Percentiles rank a stretch among this genome's conserved stretches.
Evolutionary conservation across 2,797 vertebrate genomes (phyloP).

Genomic region (Gymnothorax javanicus): DNA sequence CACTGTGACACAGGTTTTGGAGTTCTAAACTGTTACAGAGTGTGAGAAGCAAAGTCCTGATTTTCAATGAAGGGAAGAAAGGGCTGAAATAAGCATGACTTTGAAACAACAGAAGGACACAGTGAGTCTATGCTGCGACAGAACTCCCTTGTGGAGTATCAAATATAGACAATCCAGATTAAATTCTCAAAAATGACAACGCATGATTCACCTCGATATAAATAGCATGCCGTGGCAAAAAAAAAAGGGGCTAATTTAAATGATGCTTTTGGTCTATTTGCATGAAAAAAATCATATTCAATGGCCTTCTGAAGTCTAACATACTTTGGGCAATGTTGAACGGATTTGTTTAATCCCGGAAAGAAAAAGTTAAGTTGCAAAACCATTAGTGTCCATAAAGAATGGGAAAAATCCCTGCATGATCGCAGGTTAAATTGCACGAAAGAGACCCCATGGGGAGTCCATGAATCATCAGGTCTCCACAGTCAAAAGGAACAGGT

Average conservation of each 20-base stretch:
- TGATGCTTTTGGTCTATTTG: constrained; percentile 19
- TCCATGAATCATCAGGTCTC: constrained; percentile 36
- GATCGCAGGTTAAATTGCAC: constrained; percentile 18
- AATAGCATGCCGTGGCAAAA: constrained; percentile 6
- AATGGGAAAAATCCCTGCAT: constrained; percentile 8
- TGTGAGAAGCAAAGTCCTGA: background rate
- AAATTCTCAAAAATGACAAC: background rate
- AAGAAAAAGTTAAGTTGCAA: background rate
- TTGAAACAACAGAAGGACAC: background rate
- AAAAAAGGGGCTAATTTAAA: background rate
- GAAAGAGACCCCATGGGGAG: constrained; percentile 34
- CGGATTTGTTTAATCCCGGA: background rate
- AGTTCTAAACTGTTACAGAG: background rate
- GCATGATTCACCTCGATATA: background rate
- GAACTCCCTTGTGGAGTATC: background rate
- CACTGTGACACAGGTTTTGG: background rate
- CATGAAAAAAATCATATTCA: background rate
- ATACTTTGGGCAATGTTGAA: background rate
- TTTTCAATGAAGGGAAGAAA: constrained; percentile 2
- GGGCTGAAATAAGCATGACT: background rate
- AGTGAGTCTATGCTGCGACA: background rate
- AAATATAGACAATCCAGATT: background rate
- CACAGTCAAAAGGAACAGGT: constrained; percentile 35
- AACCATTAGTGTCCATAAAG: constrained; percentile 23
- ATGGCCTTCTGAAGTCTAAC: background rate